Evolutionary conservation across 2,113 vertebrate species (phyloP), one percentile per base, ranked within the genome.

Genomic region (Piprites chloris): DNA sequence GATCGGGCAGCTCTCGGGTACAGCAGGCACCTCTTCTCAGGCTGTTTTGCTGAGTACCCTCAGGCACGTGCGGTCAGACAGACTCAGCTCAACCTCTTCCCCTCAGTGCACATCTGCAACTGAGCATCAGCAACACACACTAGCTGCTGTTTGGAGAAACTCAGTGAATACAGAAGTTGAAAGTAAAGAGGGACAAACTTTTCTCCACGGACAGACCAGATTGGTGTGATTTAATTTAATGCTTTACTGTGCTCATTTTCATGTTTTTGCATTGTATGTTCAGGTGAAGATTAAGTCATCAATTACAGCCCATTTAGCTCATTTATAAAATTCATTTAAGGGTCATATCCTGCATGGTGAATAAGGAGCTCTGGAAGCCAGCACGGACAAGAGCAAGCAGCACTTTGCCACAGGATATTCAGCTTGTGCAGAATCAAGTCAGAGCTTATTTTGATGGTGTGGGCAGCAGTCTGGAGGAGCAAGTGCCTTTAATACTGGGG

Each of bases 311-410:
- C 72, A 92, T 92, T 94, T 78, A 90, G 86, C 69, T 95, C 93
- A 94, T 96, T 97, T 95, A 96, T 75, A 85, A 85, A 94, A 96
- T 68, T 93, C 26, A 82, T 77, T 87, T 89, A 61, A 90, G 86
- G 90, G 66, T 82, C 86, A 85, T 55, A 90, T 91, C 55, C 76
- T 82, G 86, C 42, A 33, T 0, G 0, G 55, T 23, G 56, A 94
- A 61, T 52, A 49, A 75, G 6, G 1, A 81, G 74, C 66, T 39
- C 74, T 65, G 56, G 66, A 91, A 94, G 81, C 22, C 83, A 56
- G 72, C 5, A 2, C 30, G 59, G 79, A 69, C 61, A 75, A 87
- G 66, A 61, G 68, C 49, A 66, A 72, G 66, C 72, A 72, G 72
- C 52, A 61, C 56, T 77, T 86, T 80, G 79, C 55, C 72, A 59